Conservation (phyloP, 2,888 invertebrate genomes). For the Parnassius apollo region DNA sequence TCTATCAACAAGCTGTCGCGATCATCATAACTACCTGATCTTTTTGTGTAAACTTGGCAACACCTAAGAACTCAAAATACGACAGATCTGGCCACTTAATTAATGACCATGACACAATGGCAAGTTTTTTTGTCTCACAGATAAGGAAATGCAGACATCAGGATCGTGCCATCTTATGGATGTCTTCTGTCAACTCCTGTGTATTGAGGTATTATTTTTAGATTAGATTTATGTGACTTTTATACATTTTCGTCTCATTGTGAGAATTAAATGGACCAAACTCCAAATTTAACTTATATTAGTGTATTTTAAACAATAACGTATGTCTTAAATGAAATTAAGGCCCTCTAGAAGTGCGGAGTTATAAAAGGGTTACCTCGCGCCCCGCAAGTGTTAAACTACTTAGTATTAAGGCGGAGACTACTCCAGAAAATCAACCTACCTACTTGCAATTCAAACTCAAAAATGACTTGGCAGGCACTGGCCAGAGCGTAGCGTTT, state of each 20-base stretch:
- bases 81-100: constrained; percentile 50
- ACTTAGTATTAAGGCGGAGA: too few species aligned
- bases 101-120: constrained; percentile 66
- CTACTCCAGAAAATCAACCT: too few species aligned
- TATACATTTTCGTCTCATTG: neutral
- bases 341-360: too few species aligned
- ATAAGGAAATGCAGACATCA: constrained; percentile 68
- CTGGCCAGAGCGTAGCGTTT: too few species aligned
- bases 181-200: constrained; percentile 67
- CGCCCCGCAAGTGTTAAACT: too few species aligned
- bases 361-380: too few species aligned
- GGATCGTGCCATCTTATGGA: constrained; percentile 63
- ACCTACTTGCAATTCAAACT: too few species aligned
- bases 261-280: too few species aligned
- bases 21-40: constrained; percentile 20
- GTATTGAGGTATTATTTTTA: constrained; percentile 46
- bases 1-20: neutral
- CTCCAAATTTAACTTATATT: too few species aligned
- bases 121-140: constrained; percentile 46
- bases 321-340: too few species aligned
- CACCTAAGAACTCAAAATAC: constrained; percentile 22
- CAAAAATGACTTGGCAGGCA: too few species aligned
- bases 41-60: constrained; percentile 17
- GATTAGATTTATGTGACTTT: constrained; percentile 34
- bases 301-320: too few species aligned